phyloP scores from a whole-genome alignment of 2,888 invertebrate species.

The Agrotis ipsilon region DNA sequence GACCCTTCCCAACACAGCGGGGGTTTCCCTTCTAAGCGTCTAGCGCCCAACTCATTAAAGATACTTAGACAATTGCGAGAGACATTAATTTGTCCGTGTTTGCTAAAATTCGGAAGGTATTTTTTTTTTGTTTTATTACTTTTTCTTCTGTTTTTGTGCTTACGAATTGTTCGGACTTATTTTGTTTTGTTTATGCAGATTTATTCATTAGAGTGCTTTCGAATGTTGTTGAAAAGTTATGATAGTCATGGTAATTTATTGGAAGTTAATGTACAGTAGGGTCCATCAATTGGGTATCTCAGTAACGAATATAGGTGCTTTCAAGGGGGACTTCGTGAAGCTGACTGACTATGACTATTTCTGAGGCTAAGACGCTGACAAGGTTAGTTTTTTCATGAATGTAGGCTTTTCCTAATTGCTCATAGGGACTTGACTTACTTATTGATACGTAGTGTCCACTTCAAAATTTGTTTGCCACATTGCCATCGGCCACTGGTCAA shows the following conservation, averaged over 20 bases:
- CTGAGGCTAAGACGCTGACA: neutral
- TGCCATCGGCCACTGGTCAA: too few species aligned
- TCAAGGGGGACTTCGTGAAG: too few species aligned
- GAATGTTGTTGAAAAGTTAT: neutral
- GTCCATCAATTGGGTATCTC: too few species aligned
- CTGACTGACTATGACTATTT: too few species aligned
- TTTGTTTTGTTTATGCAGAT: conserved; percentile 2
- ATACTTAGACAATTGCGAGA: conserved; percentile 65
- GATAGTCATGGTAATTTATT: too few species aligned
- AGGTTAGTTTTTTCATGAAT: too few species aligned
- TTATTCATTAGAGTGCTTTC: conserved; percentile 10
- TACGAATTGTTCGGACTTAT: conserved; percentile 2
- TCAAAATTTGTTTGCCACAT: too few species aligned
- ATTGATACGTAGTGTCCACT: too few species aligned
- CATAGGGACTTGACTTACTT: too few species aligned
- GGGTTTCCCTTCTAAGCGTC: conserved; percentile 57
- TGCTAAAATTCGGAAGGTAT: conserved; percentile 40
- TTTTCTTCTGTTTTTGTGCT: conserved; percentile 24
- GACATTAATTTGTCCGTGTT: conserved; percentile 62
- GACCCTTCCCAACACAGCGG: conserved; percentile 56
- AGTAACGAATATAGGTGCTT: too few species aligned
- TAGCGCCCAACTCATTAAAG: conserved; percentile 63
- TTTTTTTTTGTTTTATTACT: conserved; percentile 42
- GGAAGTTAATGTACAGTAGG: too few species aligned
- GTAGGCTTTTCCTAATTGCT: too few species aligned